phyloP scores from a whole-genome alignment of 1,140 invertebrate genomes.

The Pseudomyrmex pallidus region DNA sequence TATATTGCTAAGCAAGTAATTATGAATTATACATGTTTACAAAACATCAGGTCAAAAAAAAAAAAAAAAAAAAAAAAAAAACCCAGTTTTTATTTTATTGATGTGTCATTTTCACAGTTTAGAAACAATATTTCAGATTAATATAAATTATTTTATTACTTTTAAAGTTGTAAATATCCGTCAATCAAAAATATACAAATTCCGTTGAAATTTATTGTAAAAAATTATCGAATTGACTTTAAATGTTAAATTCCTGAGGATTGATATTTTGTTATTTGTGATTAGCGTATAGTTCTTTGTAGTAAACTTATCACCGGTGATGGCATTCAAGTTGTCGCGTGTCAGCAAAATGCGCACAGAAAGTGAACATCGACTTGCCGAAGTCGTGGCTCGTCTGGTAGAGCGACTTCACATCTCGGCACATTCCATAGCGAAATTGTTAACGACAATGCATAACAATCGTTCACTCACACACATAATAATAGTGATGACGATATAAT shows the following conservation, averaged over 20 bases:
- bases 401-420: conserved; percentile 61
- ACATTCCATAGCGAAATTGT: conserved; percentile 71
- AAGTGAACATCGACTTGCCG: conserved; percentile 48
- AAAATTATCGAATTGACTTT: background rate
- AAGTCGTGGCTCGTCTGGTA: conserved; percentile 50
- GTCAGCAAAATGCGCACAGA: conserved; percentile 48
- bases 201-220: background rate
- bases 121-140: too few species aligned
- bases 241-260: background rate
- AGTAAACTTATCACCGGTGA: background rate
- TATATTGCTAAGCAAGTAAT: too few species aligned
- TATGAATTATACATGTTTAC: too few species aligned
- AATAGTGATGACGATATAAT: conserved; percentile 1
- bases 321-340: conserved; percentile 31
- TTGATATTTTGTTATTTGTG: conserved; percentile 37
- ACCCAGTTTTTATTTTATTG: too few species aligned
- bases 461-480: conserved; percentile 6
- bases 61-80: too few species aligned
- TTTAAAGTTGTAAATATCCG: too few species aligned
- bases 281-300: conserved; percentile 15
- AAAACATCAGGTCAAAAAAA: too few species aligned
- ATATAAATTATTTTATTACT: too few species aligned
- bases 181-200: background rate
- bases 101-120: too few species aligned
- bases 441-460: conserved; percentile 25